Evolutionary conservation across 2,797 vertebrate species (phyloP).

Genomic region (Arvicola amphibius): DNA sequence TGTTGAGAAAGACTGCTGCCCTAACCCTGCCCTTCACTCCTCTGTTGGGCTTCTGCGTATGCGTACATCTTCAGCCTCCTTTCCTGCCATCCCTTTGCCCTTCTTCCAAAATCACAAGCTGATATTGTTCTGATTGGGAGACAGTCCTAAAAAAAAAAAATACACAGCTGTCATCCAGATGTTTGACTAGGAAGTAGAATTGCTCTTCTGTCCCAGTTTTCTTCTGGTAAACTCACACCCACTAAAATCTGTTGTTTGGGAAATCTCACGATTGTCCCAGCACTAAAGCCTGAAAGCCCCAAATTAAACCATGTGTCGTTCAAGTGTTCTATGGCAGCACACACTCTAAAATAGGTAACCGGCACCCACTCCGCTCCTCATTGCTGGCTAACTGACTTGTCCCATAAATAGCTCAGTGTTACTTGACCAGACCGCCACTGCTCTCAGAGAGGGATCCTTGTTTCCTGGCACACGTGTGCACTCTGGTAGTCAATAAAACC

Average conservation of each 20-base stretch:
- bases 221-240: not conserved
- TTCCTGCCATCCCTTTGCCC: not conserved
- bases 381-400: slow-evolving; percentile 53
- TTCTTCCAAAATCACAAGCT: not conserved
- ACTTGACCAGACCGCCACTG: slow-evolving; percentile 18
- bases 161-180: slow-evolving; percentile 1
- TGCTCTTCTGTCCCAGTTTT: not conserved
- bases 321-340: slow-evolving; percentile 61
- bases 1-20: not conserved
- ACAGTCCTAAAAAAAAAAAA: not conserved
- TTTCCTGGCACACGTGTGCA: slow-evolving; percentile 52
- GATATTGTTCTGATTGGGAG: not conserved
- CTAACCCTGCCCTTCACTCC: not conserved
- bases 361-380: slow-evolving; percentile 37
- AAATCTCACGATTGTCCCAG: slow-evolving; percentile 10
- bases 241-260: not conserved
- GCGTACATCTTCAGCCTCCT: not conserved
- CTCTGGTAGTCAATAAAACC: slow-evolving; percentile 41
- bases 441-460: slow-evolving; percentile 46
- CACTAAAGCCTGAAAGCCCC: slow-evolving; percentile 13
- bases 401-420: slow-evolving; percentile 78
- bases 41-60: not conserved
- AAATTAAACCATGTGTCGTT: slow-evolving; percentile 24
- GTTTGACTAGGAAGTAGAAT: not conserved
- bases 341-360: slow-evolving; percentile 73